phyloP scores from a whole-genome alignment of 1,140 invertebrate genomes.

The Anagrus nilaparvatae region DNA sequence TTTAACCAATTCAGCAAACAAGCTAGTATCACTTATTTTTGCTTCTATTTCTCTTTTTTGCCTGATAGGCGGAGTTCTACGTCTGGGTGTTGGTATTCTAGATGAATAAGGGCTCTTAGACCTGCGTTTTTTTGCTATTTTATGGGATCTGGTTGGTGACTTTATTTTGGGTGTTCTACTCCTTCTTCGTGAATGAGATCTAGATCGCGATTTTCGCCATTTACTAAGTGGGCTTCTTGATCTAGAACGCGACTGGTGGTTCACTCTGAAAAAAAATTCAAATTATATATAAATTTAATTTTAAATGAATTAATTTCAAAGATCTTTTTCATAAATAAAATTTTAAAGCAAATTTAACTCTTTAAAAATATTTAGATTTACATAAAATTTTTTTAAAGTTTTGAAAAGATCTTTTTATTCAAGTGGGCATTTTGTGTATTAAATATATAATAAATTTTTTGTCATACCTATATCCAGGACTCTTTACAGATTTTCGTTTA shows the following conservation, averaged over 20 bases:
- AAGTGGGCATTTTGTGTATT: no score
- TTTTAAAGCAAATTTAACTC: no score
- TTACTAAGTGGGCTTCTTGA: constrained; percentile 31
- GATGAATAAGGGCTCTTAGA: constrained; percentile 36
- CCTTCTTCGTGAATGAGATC: constrained; percentile 32
- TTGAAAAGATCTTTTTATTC: no score
- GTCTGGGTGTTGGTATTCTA: constrained; percentile 35
- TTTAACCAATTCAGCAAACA: constrained; percentile 81
- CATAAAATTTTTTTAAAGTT: no score
- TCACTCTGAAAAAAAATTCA: not conserved
- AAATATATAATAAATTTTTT: no score
- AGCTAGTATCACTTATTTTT: constrained; percentile 72
- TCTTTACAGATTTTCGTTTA: constrained; percentile 34
- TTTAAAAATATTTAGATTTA: no score
- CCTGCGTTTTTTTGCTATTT: constrained; percentile 34
- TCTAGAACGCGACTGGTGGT: constrained; percentile 33
- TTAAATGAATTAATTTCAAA: no score
- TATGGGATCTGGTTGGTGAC: constrained; percentile 35
- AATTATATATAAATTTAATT: no score
- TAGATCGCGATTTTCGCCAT: constrained; percentile 35
- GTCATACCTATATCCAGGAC: constrained; percentile 29
- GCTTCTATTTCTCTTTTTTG: constrained; percentile 45
- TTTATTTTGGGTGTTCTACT: constrained; percentile 36
- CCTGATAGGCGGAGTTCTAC: constrained; percentile 38
- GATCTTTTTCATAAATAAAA: no score